These are phyloP conservation scores for Bellardia bayeri DNA, from an alignment of 2,888 invertebrate species.

Conservation along the genomic window DNA sequence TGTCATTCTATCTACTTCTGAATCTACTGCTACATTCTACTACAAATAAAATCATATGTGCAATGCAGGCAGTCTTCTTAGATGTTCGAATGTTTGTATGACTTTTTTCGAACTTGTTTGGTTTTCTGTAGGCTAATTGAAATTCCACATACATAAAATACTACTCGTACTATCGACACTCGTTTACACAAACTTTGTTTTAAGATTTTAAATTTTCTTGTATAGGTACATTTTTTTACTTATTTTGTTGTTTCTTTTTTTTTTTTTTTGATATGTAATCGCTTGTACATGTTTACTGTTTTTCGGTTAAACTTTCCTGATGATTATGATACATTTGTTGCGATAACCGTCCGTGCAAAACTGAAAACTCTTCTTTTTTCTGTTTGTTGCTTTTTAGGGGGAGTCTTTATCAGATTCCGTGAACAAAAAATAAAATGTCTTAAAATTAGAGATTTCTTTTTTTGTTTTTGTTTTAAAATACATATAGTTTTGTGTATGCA, in stretches of 20 bases:
- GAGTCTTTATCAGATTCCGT: conserved; percentile 51
- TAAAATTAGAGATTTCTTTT: conserved; percentile 50
- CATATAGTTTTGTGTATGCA: conserved; percentile 38
- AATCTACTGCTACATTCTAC: background rate
- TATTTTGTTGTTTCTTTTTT: conserved; percentile 13
- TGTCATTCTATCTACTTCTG: conserved; percentile 54
- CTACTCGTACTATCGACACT: conserved; percentile 39
- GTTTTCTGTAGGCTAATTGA: conserved; percentile 68
- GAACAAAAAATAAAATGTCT: background rate
- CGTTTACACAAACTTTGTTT: conserved; percentile 1
- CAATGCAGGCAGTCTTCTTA: conserved; percentile 9
- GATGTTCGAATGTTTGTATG: background rate
- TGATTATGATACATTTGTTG: conserved; percentile 73
- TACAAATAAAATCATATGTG: background rate
- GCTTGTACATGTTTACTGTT: conserved; percentile 65
- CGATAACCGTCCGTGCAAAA: conserved; percentile 61
- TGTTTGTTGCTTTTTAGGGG: conserved; percentile 22
- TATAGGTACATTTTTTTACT: background rate
- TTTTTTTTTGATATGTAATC: conserved; percentile 65
- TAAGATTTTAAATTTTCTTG: conserved; percentile 10
- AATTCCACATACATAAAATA: conserved; percentile 68
- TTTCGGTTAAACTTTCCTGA: conserved; percentile 65
- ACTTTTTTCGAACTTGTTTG: conserved; percentile 65
- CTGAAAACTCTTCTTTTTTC: conserved; percentile 27
- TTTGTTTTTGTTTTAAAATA: background rate